Percentiles rank a stretch among this genome's conserved stretches.
Conservation (phyloP, 1,140 invertebrate genomes). For the Papilio polytes region DNA sequence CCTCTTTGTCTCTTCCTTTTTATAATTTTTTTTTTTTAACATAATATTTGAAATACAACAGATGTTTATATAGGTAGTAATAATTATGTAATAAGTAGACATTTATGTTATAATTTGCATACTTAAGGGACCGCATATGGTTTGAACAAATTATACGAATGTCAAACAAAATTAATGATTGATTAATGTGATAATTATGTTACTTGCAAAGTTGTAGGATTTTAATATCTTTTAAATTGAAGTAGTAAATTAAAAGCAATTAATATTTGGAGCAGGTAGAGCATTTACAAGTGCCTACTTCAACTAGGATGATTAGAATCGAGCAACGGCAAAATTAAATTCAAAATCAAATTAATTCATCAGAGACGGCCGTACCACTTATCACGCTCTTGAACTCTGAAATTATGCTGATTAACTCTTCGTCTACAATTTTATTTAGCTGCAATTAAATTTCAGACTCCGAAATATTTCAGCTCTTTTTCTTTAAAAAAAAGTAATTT, state of each 20-base stretch:
- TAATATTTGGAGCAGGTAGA: background rate
- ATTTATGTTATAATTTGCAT: background rate
- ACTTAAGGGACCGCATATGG: background rate
- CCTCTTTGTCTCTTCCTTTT: too few species aligned
- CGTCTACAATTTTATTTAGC: slow-evolving; percentile 6
- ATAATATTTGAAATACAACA: background rate
- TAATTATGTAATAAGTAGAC: background rate
- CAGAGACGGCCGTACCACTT: slow-evolving; percentile 23
- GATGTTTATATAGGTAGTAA: background rate
- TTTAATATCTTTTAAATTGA: background rate
- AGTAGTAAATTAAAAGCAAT: background rate
- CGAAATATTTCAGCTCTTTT: background rate
- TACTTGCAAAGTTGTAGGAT: too few species aligned
- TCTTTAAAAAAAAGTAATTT: background rate
- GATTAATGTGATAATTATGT: too few species aligned
- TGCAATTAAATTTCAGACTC: background rate
- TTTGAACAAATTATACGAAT: background rate
- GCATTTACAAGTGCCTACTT: background rate
- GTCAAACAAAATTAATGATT: background rate
- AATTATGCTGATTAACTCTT: slow-evolving; percentile 25
- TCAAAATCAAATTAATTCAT: slow-evolving; percentile 25
- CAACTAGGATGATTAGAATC: background rate
- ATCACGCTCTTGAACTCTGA: slow-evolving; percentile 24
- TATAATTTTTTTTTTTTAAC: background rate
- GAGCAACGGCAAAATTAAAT: slow-evolving; percentile 12